phyloP scores from a whole-genome alignment of 2,888 invertebrate species.

The Gortyna flavago region DNA sequence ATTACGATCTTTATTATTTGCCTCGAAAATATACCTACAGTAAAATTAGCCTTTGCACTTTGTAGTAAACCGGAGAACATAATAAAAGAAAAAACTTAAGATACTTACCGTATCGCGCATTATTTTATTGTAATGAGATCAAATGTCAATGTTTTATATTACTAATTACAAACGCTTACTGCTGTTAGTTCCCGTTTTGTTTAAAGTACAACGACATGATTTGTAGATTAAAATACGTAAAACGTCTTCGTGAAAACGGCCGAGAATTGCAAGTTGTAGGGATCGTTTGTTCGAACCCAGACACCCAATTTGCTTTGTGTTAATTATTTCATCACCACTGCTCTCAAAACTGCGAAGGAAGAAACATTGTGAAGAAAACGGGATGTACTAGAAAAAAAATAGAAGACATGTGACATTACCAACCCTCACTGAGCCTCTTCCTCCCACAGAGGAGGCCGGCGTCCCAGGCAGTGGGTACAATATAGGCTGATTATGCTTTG shows the following conservation, averaged over 20 bases:
- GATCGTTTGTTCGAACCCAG: neutral
- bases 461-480: neutral
- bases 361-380: neutral
- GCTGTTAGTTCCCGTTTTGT: slow-evolving; percentile 21
- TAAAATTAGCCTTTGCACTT: neutral
- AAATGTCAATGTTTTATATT: slow-evolving; percentile 47
- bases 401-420: neutral
- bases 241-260: neutral
- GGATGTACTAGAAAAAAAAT: no score
- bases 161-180: neutral
- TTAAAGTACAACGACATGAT: slow-evolving; percentile 46
- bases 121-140: slow-evolving; percentile 32
- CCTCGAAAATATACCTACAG: no score
- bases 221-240: neutral
- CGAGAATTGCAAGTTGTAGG: neutral
- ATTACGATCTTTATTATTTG: no score
- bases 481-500: neutral
- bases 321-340: neutral
- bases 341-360: neutral
- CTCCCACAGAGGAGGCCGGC: no score
- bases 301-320: neutral
- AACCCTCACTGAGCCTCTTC: neutral
- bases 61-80: neutral
- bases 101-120: neutral
- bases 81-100: neutral